A percentile compares a stretch with the other conserved stretches of the same genome.
Conservation (phyloP, 2,888 invertebrate genomes). For the Rhamnusium bicolor region DNA sequence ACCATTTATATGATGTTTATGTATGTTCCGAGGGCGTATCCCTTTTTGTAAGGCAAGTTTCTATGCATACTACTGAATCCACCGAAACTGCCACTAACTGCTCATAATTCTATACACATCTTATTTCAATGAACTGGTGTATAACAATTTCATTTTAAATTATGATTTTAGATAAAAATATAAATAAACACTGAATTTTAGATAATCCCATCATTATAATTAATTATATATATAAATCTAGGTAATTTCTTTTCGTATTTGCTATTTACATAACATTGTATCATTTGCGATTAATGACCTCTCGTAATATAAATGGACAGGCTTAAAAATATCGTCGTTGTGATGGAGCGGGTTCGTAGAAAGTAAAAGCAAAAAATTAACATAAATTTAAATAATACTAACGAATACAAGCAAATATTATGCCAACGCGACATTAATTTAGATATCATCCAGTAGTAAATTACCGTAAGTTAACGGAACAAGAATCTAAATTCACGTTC, state of each 20-base stretch:
- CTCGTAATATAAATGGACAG: neutral
- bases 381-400: conserved; percentile 28
- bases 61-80: no score
- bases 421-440: conserved; percentile 14
- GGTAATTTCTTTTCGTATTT: neutral
- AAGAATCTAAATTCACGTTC: conserved; percentile 23
- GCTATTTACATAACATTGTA: conserved; percentile 2
- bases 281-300: conserved; percentile 14
- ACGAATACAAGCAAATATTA: neutral
- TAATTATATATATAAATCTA: neutral
- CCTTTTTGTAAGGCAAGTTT: no score
- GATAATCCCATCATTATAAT: neutral
- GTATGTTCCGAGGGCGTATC: no score
- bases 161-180: no score
- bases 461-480: conserved; percentile 32
- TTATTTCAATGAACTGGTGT: no score
- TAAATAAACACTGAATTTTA: neutral
- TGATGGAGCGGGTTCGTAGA: neutral
- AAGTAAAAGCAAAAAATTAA: conserved; percentile 36
- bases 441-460: conserved; percentile 33
- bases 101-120: no score
- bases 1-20: no score
- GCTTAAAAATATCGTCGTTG: neutral
- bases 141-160: no score
- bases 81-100: no score